Evolutionary conservation across 1,140 invertebrate genomes (phyloP), one percentile per base, ranked within the genome.

Genomic region (Apis cerana): DNA sequence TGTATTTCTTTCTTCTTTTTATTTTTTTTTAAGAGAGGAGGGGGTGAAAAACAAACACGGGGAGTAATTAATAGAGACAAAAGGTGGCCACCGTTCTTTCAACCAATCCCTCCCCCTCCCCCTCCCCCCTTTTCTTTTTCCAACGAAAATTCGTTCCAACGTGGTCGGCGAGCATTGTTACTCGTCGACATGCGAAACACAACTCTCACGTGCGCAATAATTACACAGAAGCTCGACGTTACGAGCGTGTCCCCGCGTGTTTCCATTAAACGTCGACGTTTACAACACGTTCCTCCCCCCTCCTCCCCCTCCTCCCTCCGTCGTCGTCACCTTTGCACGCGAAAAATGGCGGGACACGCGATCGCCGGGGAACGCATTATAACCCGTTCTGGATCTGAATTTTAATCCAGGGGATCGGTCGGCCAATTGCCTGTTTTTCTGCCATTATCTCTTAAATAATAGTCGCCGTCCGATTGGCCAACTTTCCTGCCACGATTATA

Each of bases 211-310:
- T 8, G 71, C 71, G 56, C 71, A 61, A 74, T 74, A 74, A 74
- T 74, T 74, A 74, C 71, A 74, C 56, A 59, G 33, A n/a, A 23
- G 56, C 56, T 48, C 48, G 43, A 48, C 67, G n/a, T 58, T 58
- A 56, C 70, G 68, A 54, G 50, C 43, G 43, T 50, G 69, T 71
- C 50, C 54, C 69, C 68, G 50, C 50, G 70, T 72, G 70, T 72
- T 72, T 72, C 70, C 70, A 72, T 72, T 72, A 72, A 72, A 72
- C 70, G 54, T 9, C 54, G 27, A n/a, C 70, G 54, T 74, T 74
- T 74, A 59, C 54, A 43, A 43, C 33, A 1, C 52, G 52, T 58
- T 15, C 12, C 12, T 4, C 15, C 15, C 15, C 15, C 10, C 5
- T 7, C 15, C 52, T 10, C 7, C 9, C 33, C 33, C 3, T 2